Percentiles rank a stretch among this genome's conserved stretches.
phyloP scores from a whole-genome alignment of 2,888 invertebrate genomes.

The Rotaria magnacalcarata region DNA sequence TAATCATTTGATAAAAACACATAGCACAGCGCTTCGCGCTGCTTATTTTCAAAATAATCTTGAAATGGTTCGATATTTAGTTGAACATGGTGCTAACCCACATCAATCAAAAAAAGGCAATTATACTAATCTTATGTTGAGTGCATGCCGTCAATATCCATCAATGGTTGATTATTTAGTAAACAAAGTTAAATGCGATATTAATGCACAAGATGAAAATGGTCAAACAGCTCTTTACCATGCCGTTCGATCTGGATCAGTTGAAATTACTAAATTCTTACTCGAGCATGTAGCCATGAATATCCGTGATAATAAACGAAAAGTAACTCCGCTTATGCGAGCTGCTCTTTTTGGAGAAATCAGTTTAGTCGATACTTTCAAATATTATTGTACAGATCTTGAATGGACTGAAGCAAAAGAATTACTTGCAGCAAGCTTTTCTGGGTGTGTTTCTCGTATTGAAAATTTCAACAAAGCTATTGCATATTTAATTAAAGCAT shows the following conservation, averaged over 20 bases:
- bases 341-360: background rate
- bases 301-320: background rate
- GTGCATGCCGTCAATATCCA: no score
- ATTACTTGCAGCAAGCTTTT: background rate
- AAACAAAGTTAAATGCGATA: background rate
- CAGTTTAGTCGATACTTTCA: background rate
- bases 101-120: background rate
- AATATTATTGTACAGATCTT: background rate
- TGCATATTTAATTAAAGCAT: background rate
- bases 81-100: conserved; percentile 14
- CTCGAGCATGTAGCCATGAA: background rate
- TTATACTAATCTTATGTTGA: background rate
- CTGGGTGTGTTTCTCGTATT: background rate
- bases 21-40: background rate
- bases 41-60: background rate
- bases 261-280: background rate
- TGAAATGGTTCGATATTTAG: background rate
- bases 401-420: conserved; percentile 14
- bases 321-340: background rate
- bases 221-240: background rate
- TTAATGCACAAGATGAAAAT: background rate
- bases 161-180: background rate
- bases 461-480: background rate
- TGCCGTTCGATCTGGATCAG: background rate
- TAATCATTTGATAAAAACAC: background rate